phyloP scores from a whole-genome alignment of 2,113 vertebrate species.

The Eupsittula cactorum region DNA sequence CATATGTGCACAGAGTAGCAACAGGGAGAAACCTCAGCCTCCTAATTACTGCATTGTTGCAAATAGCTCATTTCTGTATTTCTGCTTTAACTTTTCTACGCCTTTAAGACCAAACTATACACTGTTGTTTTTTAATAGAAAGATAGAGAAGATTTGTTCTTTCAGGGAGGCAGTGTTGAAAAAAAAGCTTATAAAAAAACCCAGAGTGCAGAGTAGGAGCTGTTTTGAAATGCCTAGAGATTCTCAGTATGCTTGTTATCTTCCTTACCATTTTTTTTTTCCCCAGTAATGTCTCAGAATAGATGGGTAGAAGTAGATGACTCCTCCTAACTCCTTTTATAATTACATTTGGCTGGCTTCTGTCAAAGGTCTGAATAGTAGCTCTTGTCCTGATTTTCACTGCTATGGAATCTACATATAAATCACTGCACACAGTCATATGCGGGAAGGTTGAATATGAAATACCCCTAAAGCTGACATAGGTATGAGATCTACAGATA shows the following conservation, averaged over 20 bases:
- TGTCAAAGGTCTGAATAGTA: constrained; percentile 17
- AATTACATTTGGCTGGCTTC: constrained; percentile 52
- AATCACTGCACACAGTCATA: constrained; percentile 51
- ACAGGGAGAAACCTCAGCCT: background rate
- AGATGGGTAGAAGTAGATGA: constrained; percentile 24
- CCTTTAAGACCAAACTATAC: background rate
- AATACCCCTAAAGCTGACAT: constrained; percentile 37
- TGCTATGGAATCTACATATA: constrained; percentile 67
- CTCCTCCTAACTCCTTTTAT: constrained; percentile 55
- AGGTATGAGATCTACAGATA: constrained; percentile 22
- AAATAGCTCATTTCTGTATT: constrained; percentile 22
- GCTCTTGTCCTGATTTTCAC: constrained; percentile 49
- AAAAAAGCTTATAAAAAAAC: background rate
- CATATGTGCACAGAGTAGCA: background rate
- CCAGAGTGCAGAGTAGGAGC: background rate
- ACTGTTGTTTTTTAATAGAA: background rate
- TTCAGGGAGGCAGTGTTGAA: background rate
- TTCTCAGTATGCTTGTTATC: constrained; percentile 44
- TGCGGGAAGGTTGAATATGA: constrained; percentile 39
- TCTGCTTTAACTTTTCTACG: constrained; percentile 1
- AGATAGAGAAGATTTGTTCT: background rate
- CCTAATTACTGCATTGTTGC: background rate
- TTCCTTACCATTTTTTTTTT: background rate
- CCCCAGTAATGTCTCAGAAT: background rate
- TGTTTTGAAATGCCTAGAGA: constrained; percentile 12